Evolutionary conservation across 1,140 invertebrate genomes (phyloP).

Genomic region (Zeugodacus cucurbitae): DNA sequence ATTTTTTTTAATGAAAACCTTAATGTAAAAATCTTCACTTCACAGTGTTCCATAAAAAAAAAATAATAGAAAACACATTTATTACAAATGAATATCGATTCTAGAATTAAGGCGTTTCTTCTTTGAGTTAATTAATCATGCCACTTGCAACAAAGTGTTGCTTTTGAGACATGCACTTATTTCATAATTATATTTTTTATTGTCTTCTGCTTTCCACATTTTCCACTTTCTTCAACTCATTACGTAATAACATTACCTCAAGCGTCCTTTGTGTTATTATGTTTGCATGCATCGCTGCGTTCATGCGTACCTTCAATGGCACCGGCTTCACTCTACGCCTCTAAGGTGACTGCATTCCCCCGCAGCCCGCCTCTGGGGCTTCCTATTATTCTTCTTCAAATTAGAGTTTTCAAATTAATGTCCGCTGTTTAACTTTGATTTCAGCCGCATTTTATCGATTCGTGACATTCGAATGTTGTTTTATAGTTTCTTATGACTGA

Average conservation of each 20-base stretch:
- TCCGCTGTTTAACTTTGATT: not conserved
- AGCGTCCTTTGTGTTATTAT: not conserved
- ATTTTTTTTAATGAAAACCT: no score
- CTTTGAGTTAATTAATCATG: no score
- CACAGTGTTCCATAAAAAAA: no score
- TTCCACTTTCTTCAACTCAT: not conserved
- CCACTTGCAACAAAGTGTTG: no score
- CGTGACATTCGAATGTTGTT: not conserved
- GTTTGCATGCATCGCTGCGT: not conserved
- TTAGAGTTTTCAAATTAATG: not conserved
- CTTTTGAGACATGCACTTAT: no score
- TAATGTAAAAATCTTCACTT: no score
- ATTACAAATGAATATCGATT: no score
- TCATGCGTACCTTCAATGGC: not conserved
- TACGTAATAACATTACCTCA: not conserved
- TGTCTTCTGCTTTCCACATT: not conserved
- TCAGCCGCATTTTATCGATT: not conserved
- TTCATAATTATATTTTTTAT: no score
- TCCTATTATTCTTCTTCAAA: not conserved
- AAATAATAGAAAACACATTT: no score
- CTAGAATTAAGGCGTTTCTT: no score
- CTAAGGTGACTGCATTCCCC: not conserved
- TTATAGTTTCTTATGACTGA: not conserved
- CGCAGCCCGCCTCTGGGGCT: not conserved
- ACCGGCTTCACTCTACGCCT: not conserved